Conservation (phyloP, 2,797 vertebrate species). For the Macrochelys suwanniensis region DNA sequence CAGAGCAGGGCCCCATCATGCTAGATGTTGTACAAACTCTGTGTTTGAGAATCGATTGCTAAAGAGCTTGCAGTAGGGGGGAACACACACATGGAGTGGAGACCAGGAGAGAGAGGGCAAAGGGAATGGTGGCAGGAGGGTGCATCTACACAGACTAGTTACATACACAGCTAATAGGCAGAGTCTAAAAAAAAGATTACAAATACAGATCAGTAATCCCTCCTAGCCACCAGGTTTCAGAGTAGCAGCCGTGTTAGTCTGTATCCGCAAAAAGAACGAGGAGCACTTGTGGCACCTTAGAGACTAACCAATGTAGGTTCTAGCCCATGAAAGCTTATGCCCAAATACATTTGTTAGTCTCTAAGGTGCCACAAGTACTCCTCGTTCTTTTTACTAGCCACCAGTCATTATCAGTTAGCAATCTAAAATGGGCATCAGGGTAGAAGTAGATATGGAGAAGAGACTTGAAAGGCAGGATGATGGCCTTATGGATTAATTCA, state of each 20-base stretch:
- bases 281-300: too few species aligned
- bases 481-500: not conserved
- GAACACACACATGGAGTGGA: not conserved
- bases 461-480: not conserved
- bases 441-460: not conserved
- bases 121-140: too few species aligned
- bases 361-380: too few species aligned
- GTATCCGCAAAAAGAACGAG: too few species aligned
- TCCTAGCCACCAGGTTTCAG: not conserved
- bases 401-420: not conserved
- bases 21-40: not conserved
- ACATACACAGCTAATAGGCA: not conserved
- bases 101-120: too few species aligned
- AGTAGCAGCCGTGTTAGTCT: too few species aligned
- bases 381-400: not conserved
- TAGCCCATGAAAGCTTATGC: too few species aligned
- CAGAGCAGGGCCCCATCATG: not conserved
- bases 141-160: too few species aligned
- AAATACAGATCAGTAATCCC: not conserved
- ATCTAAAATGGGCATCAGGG: not conserved
- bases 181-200: not conserved
- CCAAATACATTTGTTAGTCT: too few species aligned
- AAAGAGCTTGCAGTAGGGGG: not conserved
- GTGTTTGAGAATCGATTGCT: rapidly evolving
- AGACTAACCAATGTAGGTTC: too few species aligned